Evolutionary conservation across 53 echinoderm and acorn worm genomes (phyloP), one percentile per base, ranked within the genome.

Genomic region (Echinarachnius parma): DNA sequence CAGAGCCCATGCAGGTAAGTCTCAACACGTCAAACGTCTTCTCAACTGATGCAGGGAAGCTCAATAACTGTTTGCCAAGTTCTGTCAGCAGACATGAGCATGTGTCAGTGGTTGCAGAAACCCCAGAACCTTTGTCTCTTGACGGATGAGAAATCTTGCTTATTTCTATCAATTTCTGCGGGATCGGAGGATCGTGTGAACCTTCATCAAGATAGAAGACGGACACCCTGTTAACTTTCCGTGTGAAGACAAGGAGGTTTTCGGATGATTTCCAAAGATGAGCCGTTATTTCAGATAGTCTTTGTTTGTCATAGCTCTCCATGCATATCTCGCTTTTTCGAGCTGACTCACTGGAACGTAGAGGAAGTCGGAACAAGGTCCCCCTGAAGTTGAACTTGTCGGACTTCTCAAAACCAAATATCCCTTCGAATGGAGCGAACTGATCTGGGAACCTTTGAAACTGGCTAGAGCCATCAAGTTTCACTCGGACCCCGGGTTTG

Each of bases 301-400:
- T 63, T 23, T 63, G 29, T 62, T 71, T 68, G 18, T 79, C 28
- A 33, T 84, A 84, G 46, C 53, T 77, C 21, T 77, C 62, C 4
- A 53, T 61, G 34, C 77, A 55, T 35, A 87, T 78, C 4, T 87
- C 80, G 22, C 78, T 54, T 24, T 24, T 55, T 8, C 48, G 46
- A 8, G 57, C 57, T 11, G 26, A 25, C 27, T 57, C 57, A 9
- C n/a, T 57, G 4, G 57, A 25, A 9, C 93, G 82, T n/a, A 92
- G 76, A 8, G 93, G 93, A 24, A 92, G 63, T 21, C 93, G 52
- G 48, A 92, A 82, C 9, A 92, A 64, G 9, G 93, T 89, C 22
- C 78, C 75, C 9, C 64, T 18, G 31, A 49, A 90, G 23, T 28
- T 27, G 11, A 53, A 31, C 3, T 59, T 25, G 10, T 32, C 61